Conservation (phyloP, 2,113 vertebrate species). For the Polyodon spathula region DNA sequence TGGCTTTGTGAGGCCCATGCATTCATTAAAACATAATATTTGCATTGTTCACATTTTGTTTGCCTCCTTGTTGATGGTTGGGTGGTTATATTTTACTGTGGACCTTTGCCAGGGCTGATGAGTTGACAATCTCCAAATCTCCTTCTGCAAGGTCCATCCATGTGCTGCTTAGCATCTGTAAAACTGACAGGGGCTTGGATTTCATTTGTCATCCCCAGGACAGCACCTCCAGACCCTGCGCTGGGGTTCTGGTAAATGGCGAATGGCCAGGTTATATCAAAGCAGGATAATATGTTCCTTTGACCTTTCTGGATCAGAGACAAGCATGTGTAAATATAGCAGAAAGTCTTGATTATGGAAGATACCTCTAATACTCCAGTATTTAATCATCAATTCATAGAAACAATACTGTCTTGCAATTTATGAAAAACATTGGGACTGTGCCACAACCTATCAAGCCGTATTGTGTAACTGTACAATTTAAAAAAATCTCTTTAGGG, state of each 20-base stretch:
- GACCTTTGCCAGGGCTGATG: too few species aligned
- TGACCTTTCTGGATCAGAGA: conserved; percentile 17
- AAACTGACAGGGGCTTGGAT: not conserved
- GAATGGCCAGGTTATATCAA: conserved; percentile 9
- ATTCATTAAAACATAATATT: too few species aligned
- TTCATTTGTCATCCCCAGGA: conserved; percentile 16
- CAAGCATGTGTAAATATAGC: conserved; percentile 16
- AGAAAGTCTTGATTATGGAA: conserved; percentile 16
- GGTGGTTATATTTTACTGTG: too few species aligned
- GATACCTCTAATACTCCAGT: not conserved
- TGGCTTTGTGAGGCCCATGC: too few species aligned
- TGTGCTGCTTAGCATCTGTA: conserved; percentile 16
- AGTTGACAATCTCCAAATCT: too few species aligned
- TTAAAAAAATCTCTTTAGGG: not conserved
- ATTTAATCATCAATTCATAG: not conserved
- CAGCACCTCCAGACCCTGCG: conserved; percentile 5
- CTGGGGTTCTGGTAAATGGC: conserved; percentile 1
- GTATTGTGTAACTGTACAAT: not conserved
- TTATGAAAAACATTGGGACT: not conserved
- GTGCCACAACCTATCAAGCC: not conserved
- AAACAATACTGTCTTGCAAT: not conserved
- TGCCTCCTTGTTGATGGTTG: too few species aligned
- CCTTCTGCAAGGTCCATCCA: not conserved
- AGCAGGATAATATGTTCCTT: conserved; percentile 5
- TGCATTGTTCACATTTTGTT: too few species aligned